Evolutionary conservation across 2,888 invertebrate genomes (phyloP).

Genomic region (Eristalis tenax): DNA sequence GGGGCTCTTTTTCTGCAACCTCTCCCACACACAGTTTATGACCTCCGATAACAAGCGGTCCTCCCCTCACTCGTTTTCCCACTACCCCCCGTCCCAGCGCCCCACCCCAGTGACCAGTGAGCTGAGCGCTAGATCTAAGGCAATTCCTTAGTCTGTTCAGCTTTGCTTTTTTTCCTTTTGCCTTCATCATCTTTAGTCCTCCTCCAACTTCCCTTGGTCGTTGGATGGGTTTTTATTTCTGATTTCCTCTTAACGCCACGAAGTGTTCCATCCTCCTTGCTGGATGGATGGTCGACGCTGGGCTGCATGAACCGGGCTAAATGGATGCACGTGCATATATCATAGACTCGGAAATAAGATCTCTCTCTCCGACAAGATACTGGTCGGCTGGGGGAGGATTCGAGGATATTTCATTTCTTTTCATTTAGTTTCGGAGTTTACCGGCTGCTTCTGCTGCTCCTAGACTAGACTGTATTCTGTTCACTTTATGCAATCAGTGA

Average conservation of each 20-base stretch:
- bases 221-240: conserved; percentile 61
- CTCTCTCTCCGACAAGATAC: conserved; percentile 41
- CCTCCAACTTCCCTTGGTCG: conserved; percentile 24
- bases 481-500: conserved; percentile 72
- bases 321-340: conserved; percentile 62
- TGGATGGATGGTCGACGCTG: conserved; percentile 45
- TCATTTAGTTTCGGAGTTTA: conserved; percentile 67
- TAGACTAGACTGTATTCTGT: conserved; percentile 43
- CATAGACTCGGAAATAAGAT: conserved; percentile 48
- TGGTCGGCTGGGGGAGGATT: neutral
- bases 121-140: neutral
- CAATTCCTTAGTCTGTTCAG: neutral
- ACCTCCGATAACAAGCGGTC: conserved; percentile 38
- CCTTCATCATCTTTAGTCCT: conserved; percentile 1
- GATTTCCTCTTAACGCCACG: conserved; percentile 57
- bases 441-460: neutral
- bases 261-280: conserved; percentile 31
- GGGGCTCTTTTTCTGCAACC: conserved; percentile 21
- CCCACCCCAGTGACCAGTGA: neutral
- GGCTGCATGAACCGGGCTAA: conserved; percentile 46
- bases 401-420: conserved; percentile 67
- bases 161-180: conserved; percentile 4
- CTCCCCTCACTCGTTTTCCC: conserved; percentile 13
- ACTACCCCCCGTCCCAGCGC: neutral
- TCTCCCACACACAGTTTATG: conserved; percentile 37